Base-by-base conservation (phyloP, 1,140 invertebrate genomes). In the Brachionus angularis region DNA sequence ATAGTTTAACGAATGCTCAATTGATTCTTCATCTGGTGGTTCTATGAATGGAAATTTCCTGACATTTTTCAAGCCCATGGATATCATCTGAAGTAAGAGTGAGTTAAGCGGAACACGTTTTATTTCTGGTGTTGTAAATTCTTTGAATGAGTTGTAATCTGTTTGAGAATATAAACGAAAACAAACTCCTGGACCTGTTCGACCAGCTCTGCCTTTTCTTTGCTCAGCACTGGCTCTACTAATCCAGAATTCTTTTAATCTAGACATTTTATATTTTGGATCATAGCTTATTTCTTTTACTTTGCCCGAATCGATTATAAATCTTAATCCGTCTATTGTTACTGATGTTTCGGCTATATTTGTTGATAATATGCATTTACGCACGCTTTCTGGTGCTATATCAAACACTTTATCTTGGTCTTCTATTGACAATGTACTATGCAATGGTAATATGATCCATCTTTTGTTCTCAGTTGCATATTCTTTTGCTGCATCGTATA, bases 281-380 rank as follows among this genome's bases (percentile, higher is more conserved):
- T 96, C 91, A 79, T 92, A 96, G 78, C 87, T 92, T 91, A 96
- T 96, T 82, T 96, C 90, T 82, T 98, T 98, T 0, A 96, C 91
- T 77, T 84, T 84, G 42, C 84, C 84, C 12, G 93, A 96, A 82
- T 99, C 96, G 5, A 93, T 86, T 1, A 99, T 95, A 84, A 98
- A 98, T 77, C 95, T 83, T 72, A 99, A 90, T 3, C 95, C 96
- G 83, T 99, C 96, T 72, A 99, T 97, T 0, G 96, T 99, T 3
- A 99, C 89, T 4, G 94, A 98, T 0, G 96, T 98, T 84, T 99
- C 96, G 0, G 96, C 95, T 71, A 99, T 98, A 78, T 99, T 99
- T n/a, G 96, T 99, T 1, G 93, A 93, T 1, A 98, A 87, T 72
- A 99, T 94, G 79, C 95, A 98, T 82, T 99, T 99, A 73, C 96